A percentile compares a stretch with the other conserved stretches of the same genome.
These are phyloP conservation scores for Siniperca obscura DNA, from an alignment of 2,797 vertebrate genomes.

Conservation along the genomic window DNA sequence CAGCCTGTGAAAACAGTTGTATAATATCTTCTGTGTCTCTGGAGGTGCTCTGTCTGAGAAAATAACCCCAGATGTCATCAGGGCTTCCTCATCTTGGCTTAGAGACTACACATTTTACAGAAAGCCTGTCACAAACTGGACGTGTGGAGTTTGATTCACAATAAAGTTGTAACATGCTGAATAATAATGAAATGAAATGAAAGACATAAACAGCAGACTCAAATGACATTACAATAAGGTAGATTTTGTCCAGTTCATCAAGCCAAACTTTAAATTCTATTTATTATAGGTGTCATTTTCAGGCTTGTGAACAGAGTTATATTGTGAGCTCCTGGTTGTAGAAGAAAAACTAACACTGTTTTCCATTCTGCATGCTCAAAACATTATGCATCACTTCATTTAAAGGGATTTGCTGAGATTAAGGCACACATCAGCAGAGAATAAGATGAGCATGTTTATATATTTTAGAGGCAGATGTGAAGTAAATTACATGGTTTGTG, in stretches of 20 bases:
- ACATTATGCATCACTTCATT: slow-evolving; percentile 42
- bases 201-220: neutral
- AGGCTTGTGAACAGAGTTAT: neutral
- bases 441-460: slow-evolving; percentile 43
- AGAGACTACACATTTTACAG: neutral
- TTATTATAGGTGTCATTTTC: neutral
- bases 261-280: neutral
- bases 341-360: neutral
- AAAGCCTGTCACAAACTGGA: neutral
- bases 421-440: slow-evolving; percentile 32
- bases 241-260: slow-evolving; percentile 1
- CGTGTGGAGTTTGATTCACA: neutral
- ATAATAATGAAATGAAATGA: neutral
- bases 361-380: slow-evolving; percentile 15
- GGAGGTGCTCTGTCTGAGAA: neutral
- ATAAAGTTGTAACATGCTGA: no score
- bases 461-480: slow-evolving; percentile 57
- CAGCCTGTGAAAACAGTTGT: no score
- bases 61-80: neutral
- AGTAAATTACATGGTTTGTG: slow-evolving; percentile 55
- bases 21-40: neutral
- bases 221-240: neutral
- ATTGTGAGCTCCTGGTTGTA: neutral
- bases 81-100: no score
- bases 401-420: slow-evolving; percentile 69